A percentile compares a stretch with the other conserved stretches of the same genome.
phyloP scores from a whole-genome alignment of 2,888 invertebrate species.

The Pollenia labialis region DNA sequence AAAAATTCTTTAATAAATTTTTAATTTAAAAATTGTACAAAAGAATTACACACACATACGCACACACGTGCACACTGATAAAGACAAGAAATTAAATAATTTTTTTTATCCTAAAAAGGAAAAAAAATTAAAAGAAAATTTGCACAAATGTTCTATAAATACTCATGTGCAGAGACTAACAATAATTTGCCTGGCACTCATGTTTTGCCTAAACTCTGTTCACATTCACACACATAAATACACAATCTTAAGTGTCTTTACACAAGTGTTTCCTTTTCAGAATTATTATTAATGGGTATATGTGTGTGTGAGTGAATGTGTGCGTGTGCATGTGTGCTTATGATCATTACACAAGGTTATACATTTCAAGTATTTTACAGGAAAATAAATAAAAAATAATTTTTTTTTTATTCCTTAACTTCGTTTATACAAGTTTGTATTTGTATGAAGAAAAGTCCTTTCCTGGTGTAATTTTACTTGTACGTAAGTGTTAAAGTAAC shows the following conservation, averaged over 20 bases:
- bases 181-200: not conserved
- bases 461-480: not conserved
- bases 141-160: not conserved
- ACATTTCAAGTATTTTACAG: conserved; percentile 44
- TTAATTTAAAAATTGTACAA: not conserved
- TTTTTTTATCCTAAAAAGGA: not conserved
- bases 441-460: not conserved
- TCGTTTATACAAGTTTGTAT: not conserved
- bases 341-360: conserved; percentile 64
- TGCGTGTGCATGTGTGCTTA: conserved; percentile 21
- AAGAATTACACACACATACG: not conserved
- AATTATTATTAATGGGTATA: not conserved
- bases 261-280: conserved; percentile 5
- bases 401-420: conserved; percentile 23
- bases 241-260: conserved; percentile 28
- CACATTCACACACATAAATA: not conserved
- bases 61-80: not conserved
- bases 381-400: conserved; percentile 39
- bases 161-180: not conserved
- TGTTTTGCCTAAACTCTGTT: not conserved
- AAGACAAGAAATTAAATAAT: not conserved
- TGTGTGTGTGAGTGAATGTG: not conserved
- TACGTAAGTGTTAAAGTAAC: not conserved
- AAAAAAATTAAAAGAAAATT: not conserved
- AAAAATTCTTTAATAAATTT: not conserved